A percentile compares a stretch with the other conserved stretches of the same genome.
These are phyloP conservation scores for Dryadula phaetusa DNA, from an alignment of 2,888 invertebrate species.

Conservation along the genomic window DNA sequence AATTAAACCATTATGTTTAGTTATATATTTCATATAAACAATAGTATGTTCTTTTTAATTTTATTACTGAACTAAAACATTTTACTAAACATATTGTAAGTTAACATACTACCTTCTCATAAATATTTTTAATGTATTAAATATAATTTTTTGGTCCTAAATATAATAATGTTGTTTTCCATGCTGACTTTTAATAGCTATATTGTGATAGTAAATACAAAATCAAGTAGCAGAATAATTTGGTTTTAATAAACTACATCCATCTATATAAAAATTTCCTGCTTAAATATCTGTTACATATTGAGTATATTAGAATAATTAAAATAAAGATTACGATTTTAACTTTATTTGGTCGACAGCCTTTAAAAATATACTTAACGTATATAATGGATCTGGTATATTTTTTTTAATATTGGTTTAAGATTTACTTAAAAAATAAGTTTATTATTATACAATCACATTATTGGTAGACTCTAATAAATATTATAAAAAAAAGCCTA, in stretches of 20 bases:
- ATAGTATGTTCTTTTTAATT: too few relatives aligned
- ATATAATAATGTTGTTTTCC: background rate
- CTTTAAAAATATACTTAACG: background rate
- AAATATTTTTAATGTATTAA: background rate
- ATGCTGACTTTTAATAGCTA: background rate
- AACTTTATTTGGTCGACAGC: background rate
- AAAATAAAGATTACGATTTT: conserved; percentile 10
- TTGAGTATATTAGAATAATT: too few relatives aligned
- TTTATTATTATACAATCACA: too few relatives aligned
- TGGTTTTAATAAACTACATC: too few relatives aligned
- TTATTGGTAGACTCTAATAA: too few relatives aligned
- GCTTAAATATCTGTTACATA: background rate
- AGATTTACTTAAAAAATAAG: background rate
- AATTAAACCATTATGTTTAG: background rate
- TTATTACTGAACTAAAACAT: too few relatives aligned
- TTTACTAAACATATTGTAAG: too few relatives aligned
- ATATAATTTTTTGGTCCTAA: background rate
- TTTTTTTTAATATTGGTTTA: background rate
- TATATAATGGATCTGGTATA: background rate
- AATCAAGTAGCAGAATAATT: too few relatives aligned
- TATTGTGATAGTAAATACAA: background rate
- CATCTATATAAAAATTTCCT: too few relatives aligned
- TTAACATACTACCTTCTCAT: background rate
- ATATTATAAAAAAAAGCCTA: background rate
- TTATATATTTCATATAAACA: too few relatives aligned